Percentiles rank a stretch among this genome's conserved stretches.
Evolutionary conservation across 1,140 invertebrate species (phyloP).

Genomic region (Drosophila equinoxialis): DNA sequence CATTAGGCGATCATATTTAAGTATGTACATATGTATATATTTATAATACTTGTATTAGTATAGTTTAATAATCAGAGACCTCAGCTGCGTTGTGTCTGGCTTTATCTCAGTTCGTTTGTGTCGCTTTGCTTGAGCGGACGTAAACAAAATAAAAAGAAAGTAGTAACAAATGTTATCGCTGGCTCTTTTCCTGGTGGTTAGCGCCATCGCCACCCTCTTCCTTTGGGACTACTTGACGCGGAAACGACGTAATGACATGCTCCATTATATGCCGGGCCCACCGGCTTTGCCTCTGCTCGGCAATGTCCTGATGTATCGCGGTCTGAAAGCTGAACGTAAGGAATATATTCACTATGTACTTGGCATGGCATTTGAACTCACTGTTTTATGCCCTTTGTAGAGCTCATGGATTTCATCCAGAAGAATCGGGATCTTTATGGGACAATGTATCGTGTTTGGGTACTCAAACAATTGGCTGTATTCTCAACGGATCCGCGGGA

Average conservation of each 20-base stretch:
- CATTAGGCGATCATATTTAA: background rate
- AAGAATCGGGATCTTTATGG: constrained; percentile 51
- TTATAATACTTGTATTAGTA: background rate
- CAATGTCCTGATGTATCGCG: constrained; percentile 45
- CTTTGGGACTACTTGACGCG: constrained; percentile 62
- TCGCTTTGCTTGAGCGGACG: constrained; percentile 15
- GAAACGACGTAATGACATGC: constrained; percentile 54
- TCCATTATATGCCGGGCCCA: constrained; percentile 51
- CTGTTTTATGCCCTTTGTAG: constrained; percentile 21
- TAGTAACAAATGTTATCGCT: constrained; percentile 31
- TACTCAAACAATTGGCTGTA: constrained; percentile 83
- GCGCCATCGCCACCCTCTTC: constrained; percentile 45
- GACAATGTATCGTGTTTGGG: constrained; percentile 86
- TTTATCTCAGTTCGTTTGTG: constrained; percentile 28
- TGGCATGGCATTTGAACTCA: no score
- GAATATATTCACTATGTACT: background rate
- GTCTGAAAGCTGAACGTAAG: constrained; percentile 53
- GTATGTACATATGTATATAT: background rate
- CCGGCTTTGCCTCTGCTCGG: constrained; percentile 52
- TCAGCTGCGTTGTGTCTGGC: background rate
- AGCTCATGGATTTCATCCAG: constrained; percentile 49
- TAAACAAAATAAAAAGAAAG: background rate
- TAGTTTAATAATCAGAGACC: background rate
- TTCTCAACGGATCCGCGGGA: constrained; percentile 81
- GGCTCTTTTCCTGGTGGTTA: constrained; percentile 31